Base-by-base conservation (phyloP, 2,888 invertebrate species). In the Amphimallon solstitiale region DNA sequence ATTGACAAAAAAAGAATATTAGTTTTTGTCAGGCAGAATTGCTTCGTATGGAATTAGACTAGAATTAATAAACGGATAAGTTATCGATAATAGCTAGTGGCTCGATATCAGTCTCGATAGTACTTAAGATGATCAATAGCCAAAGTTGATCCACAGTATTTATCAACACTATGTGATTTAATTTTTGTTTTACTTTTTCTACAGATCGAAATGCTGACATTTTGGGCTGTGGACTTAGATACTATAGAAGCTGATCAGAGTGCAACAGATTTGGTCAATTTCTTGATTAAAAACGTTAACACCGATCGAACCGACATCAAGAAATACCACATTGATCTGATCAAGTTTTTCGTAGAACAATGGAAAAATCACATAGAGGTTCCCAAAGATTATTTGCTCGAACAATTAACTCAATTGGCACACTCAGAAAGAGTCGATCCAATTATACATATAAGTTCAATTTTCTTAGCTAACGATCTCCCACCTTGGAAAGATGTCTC, bases 321-420 rank as follows among this genome's bases (percentile, higher is more conserved):
- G 66, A 86, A 85, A 69, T 87, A 88, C 73, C 89, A 91, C 75
- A 75, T 90, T 43, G 86, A 88, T 71, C 76, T 88, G 60, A 78
- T 90, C 7, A 86, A 86, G 73, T 75, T 81, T 34, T 74, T 86
- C 43, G 77, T 86, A 1, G 85, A 85, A 72, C 80, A 83, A 14
- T 88, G 87, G 87, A 85, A 82, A 72, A 71, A 74, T 45, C 73
- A 79, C 45, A 75, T 87, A 2, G 76, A 77, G 38, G 78, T 85
- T 14, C 86, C 86, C 2, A 76, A 77, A 34, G 75, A 76, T 49
- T 68, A 77, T 2, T 67, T 82, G 1, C 72, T 67, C 38, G 29
- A 66, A 15, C 45, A 74, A 73, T 68, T 76, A 67, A 15, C 73
- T 43, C 17, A 48, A 17, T 67, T 65, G 7, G 61, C 29, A 17